Base-by-base conservation (phyloP, 2,888 invertebrate genomes). In the Cataglyphis livida region DNA sequence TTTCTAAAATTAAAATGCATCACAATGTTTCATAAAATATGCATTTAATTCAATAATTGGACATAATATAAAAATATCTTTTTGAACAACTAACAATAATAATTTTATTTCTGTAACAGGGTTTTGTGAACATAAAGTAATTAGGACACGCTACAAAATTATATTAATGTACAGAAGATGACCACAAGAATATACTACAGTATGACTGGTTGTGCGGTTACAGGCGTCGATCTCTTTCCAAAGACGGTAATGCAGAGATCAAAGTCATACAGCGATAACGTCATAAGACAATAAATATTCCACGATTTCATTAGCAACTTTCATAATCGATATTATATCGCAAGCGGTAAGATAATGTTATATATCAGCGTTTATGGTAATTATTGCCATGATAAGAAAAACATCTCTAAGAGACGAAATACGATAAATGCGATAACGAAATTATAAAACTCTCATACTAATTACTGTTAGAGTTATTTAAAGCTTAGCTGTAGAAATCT, bases 241-340 rank as follows among this genome's bases (percentile, higher is more conserved):
- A 12, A 51, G 75, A 75, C 25, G 75, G 75, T 75, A 75, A 75
- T 65, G 75, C 51, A 75, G 75, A 75, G n/a, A 75, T 65, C 51
- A 51, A 64, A 41, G 15, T 15, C n/a, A 6, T 15, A 21, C n/a
- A 21, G 21, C 61, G 41, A n/a, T 70, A 15, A 21, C 2, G 35
- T 15, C 44, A n/a, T 21, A 61, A 48, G 32, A 35, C 38, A 57
- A 57, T 10, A 44, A 48, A 61, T 61, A n/a, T 12, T 38, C 18
- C 54, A 6, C n/a, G 18, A 59, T 59, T 59, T 38, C n/a, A 71
- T 57, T 25, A 38, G 57, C 3, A 18, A n/a, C 38, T 71, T 10
- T 25, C 25, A 7, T 59, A 59, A 71, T 61, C 18, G 61, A 32
- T 18, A 32, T 61, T 71, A 71, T 59, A 71, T 59, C 57, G n/a